Base-by-base conservation (phyloP, 2,113 vertebrate genomes). In the Forbesichthys papilliferus region DNA sequence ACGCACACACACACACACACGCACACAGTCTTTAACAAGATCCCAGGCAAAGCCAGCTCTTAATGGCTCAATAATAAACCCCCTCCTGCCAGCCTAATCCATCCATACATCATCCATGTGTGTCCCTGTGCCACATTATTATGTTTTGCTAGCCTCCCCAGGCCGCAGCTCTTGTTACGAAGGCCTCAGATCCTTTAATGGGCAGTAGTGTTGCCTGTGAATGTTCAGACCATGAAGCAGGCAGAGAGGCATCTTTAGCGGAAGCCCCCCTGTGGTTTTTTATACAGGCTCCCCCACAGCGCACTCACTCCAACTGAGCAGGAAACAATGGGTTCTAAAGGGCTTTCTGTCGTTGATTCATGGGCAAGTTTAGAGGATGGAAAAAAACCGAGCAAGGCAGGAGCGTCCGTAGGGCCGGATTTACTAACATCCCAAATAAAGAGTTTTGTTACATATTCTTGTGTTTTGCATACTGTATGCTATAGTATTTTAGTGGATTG, bases 31-130 rank as follows among this genome's bases (percentile, higher is more conserved):
- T 78, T 86, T 88, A 78, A 86, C 77, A 78, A 79, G 81, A 79
- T 86, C 80, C 82, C 71, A 60, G 81, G 79, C 82, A 83, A 73
- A 59, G 74, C 27, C 1, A 74, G 69, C 77, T 78, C 64, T 5
- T 72, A 82, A 85, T 72, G 61, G 77, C 77, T 66, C 73, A 73
- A 80, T 85, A 79, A 81, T 84, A 79, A 83, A 81, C 73, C 51
- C 1, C 18, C 69, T 49, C 69, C 66, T 64, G 53, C 52, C 49
- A 63, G 13, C 68, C 20, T 71, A 61, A 42, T 63, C 73, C 71
- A 70, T 72, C 73, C 77, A 59, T 68, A 66, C 71, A 66, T 52
- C 66, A 58, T 34, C 65, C 68, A 68, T 20, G 60, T 68, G 69
- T 51, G 49, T 34, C 66, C 78, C 74, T 20, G 49, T 55, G 76